Base-by-base conservation (phyloP, 1,140 invertebrate genomes). In the Pogonus chalceus region DNA sequence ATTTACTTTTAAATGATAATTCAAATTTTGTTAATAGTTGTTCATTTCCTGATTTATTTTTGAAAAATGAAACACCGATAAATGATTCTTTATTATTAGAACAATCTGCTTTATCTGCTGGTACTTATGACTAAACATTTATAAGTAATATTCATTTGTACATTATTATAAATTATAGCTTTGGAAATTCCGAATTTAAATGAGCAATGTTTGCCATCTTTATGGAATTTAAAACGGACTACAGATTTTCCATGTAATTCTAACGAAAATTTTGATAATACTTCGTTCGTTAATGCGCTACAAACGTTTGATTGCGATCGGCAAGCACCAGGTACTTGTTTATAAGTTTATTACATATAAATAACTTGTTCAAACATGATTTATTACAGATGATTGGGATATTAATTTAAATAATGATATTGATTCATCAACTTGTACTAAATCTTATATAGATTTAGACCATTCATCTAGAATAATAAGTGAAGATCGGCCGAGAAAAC, bases 401-500 rank as follows among this genome's bases (percentile, higher is more conserved):
- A 4, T 16, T 4, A 16, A 31, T 4, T 7, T 31, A 31, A 31
- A 43, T 10, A 43, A 43, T 43, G 37, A 43, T 43, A 9, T 43
- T 4, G 37, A 43, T 43, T 43, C 37, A 43, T 43, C 37, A 18
- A 12, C 37, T 12, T 43, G 18, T 18, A 43, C 3, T 43, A 43
- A 43, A 43, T 43, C 37, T 9, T 43, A 43, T 43, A 43, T 43
- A 12, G 37, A 43, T 43, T 43, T 43, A 18, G 37, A 43, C 18
- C 3, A 12, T 18, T 43, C 37, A 18, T 43, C 37, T 12, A 9
- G 37, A 43, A 7, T 43, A 12, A 18, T 43, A 4, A 9, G 18
- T 43, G 37, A 43, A 18, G 4, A 43, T 43, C 9, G 37, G 4
- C 18, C 18, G 9, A 43, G 18, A 43, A 18, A 43, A 43, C 7